phyloP scores from a whole-genome alignment of 2,888 invertebrate genomes.

The Pteria penguin region DNA sequence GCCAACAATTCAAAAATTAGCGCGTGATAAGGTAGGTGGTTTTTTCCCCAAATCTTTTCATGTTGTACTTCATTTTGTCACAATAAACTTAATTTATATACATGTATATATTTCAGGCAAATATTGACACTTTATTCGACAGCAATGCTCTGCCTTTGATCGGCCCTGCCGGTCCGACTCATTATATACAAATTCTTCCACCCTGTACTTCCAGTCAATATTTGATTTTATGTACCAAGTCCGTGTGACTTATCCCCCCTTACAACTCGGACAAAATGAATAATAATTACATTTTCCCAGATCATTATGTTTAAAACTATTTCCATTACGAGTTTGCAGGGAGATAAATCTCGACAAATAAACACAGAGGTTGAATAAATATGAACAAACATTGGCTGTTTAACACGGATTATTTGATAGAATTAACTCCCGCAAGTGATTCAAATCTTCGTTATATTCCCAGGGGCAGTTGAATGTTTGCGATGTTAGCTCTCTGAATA shows the following conservation, averaged over 20 bases:
- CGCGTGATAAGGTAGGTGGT: too few species aligned
- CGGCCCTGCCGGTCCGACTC: background rate
- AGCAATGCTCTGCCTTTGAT: background rate
- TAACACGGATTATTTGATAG: background rate
- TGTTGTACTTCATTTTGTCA: too few species aligned
- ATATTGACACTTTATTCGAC: background rate
- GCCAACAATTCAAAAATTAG: too few species aligned
- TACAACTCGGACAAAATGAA: background rate
- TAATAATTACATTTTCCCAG: slow-evolving; percentile 18
- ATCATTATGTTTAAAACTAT: slow-evolving; percentile 17
- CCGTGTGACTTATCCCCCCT: background rate
- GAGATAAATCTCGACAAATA: slow-evolving; percentile 20
- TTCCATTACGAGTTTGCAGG: slow-evolving; percentile 13
- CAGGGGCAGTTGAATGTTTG: background rate
- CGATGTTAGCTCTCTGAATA: background rate
- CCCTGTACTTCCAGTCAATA: slow-evolving; percentile 7
- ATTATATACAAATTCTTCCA: background rate
- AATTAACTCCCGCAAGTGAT: background rate
- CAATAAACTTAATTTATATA: too few species aligned
- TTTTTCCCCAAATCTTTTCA: too few species aligned
- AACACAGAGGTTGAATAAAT: background rate
- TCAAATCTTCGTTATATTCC: background rate
- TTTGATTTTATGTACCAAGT: background rate
- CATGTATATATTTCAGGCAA: background rate
- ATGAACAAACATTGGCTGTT: background rate